A percentile compares a stretch with the other conserved stretches of the same genome.
These are phyloP conservation scores for Colostygia pectinataria DNA, from an alignment of 2,888 invertebrate species.

Conservation along the genomic window DNA sequence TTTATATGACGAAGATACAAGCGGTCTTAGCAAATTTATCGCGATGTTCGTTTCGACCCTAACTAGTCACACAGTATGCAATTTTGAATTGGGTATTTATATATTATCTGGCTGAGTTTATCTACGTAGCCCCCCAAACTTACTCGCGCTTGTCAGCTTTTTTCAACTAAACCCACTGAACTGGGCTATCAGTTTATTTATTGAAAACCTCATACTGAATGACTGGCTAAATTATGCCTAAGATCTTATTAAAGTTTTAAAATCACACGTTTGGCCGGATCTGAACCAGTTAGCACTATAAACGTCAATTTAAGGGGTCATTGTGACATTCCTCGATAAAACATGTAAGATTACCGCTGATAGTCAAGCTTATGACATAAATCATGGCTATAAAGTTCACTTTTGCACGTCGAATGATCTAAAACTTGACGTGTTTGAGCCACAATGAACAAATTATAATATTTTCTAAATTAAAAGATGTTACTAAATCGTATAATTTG, in stretches of 20 bases:
- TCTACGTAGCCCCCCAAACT: no score
- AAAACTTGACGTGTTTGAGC: constrained; percentile 1
- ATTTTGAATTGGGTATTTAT: no score
- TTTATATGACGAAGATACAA: no score
- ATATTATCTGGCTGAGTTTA: no score
- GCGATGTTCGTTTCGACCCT: no score
- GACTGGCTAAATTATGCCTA: neutral
- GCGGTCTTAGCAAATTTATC: no score
- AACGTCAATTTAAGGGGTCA: constrained; percentile 24
- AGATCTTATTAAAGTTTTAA: neutral
- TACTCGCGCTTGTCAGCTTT: no score
- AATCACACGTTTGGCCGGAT: constrained; percentile 27
- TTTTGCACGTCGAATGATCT: constrained; percentile 5
- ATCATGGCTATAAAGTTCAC: constrained; percentile 1
- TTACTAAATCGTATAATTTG: constrained; percentile 30
- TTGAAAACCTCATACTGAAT: no score
- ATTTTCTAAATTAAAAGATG: constrained; percentile 29
- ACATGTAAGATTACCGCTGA: neutral
- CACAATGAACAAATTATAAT: constrained; percentile 30
- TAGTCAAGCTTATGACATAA: neutral
- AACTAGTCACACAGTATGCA: no score
- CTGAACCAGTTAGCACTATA: constrained; percentile 27
- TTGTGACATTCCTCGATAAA: constrained; percentile 27
- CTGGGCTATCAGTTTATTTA: no score
- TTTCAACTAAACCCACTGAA: no score